phyloP scores from a whole-genome alignment of 1,140 invertebrate species.

The Euschistus heros region DNA sequence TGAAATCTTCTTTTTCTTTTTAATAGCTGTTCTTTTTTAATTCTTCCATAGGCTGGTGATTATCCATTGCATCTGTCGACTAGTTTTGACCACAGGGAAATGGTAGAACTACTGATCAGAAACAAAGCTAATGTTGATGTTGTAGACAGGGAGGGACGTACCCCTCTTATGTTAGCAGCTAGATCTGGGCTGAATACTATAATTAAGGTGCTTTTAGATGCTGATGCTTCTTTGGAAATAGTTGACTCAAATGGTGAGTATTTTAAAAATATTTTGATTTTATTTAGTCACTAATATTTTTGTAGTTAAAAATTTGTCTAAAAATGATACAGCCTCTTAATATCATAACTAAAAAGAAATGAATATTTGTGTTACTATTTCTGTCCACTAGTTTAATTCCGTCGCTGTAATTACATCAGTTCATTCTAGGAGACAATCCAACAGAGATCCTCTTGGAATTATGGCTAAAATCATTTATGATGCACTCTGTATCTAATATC shows the following conservation, averaged over 20 bases:
- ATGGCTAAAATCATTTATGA: too few relatives aligned
- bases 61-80: constrained; percentile 31
- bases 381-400: too few relatives aligned
- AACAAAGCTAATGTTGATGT: constrained; percentile 45
- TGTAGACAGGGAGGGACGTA: constrained; percentile 43
- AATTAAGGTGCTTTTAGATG: constrained; percentile 31
- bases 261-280: not conserved
- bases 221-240: constrained; percentile 31
- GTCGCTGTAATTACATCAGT: too few relatives aligned
- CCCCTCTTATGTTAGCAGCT: constrained; percentile 45
- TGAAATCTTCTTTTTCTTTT: too few relatives aligned
- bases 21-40: too few relatives aligned
- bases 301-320: constrained; percentile 20
- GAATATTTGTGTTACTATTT: too few relatives aligned
- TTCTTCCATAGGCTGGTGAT: constrained; percentile 29
- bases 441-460: too few relatives aligned
- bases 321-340: too few relatives aligned
- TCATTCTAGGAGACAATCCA: too few relatives aligned
- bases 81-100: constrained; percentile 33
- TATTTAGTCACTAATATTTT: too few relatives aligned
- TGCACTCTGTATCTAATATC: too few relatives aligned
- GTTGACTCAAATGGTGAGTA: constrained; percentile 33
- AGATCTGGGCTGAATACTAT: constrained; percentile 35
- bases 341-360: too few relatives aligned
- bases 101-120: constrained; percentile 46